These are phyloP conservation scores for Clupea harengus DNA, from an alignment of 2,113 vertebrate genomes.

Conservation along the genomic window DNA sequence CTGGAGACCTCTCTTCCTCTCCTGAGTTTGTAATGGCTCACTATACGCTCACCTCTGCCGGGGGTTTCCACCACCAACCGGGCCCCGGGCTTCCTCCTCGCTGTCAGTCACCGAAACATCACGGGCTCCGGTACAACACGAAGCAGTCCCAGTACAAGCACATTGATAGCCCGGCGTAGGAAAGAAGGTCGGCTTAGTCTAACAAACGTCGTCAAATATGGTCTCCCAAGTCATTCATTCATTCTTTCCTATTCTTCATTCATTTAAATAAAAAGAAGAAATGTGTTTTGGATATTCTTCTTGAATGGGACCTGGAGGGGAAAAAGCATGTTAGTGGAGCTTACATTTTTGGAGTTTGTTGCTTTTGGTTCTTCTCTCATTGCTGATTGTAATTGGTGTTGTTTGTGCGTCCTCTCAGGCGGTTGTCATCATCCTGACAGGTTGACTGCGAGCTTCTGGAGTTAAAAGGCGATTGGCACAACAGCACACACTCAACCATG, in stretches of 20 bases:
- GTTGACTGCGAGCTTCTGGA: slow-evolving; percentile 13
- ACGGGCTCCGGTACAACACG: neutral
- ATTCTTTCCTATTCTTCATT: neutral
- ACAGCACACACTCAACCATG: neutral
- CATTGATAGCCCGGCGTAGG: neutral
- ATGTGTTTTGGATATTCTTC: neutral
- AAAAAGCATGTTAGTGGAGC: neutral
- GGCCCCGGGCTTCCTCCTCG: neutral
- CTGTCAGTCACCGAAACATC: neutral
- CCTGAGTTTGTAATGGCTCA: slow-evolving; percentile 49
- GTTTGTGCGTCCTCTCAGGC: neutral
- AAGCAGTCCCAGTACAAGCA: neutral
- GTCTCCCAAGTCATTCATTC: neutral
- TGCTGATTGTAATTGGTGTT: slow-evolving; percentile 2
- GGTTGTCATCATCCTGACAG: neutral
- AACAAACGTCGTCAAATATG: neutral
- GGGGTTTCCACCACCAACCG: neutral
- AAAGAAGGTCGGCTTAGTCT: neutral
- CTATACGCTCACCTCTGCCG: slow-evolving; percentile 9
- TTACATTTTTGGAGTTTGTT: neutral
- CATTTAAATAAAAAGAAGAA: neutral
- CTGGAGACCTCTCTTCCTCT: slow-evolving; percentile 43
- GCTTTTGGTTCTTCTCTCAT: neutral
- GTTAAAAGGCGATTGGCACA: slow-evolving; percentile 31
- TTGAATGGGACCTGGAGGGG: neutral